phyloP scores from a whole-genome alignment of 2,113 vertebrate genomes.

The Pristiophorus japonicus region DNA sequence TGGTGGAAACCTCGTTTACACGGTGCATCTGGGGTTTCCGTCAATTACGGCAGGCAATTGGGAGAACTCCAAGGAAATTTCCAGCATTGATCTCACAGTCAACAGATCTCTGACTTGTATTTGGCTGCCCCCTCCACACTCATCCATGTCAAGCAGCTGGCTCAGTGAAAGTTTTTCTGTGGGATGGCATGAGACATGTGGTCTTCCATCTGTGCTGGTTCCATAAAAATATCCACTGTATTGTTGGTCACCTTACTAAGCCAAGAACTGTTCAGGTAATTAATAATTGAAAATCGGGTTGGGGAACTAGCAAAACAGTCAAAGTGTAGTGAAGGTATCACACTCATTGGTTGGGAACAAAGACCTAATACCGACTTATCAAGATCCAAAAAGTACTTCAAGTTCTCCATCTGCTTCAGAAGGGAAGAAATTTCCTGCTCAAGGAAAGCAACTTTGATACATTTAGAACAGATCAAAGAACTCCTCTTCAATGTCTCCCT shows the following conservation, averaged over 20 bases:
- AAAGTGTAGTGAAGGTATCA: neutral
- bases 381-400: neutral
- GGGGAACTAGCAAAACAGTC: neutral
- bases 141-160: neutral
- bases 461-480: neutral
- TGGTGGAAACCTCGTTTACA: neutral
- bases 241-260: neutral
- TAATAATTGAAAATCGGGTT: no score
- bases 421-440: neutral
- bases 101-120: neutral
- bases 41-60: neutral
- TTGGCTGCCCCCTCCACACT: neutral
- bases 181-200: neutral
- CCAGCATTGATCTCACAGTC: neutral
- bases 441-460: neutral
- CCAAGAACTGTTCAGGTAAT: no score
- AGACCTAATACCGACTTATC: neutral
- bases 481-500: no score
- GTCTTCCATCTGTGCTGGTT: neutral
- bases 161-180: neutral
- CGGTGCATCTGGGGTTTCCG: neutral
- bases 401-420: neutral
- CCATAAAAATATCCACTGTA: neutral
- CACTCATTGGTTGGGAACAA: neutral
- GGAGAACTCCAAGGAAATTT: neutral